These are phyloP conservation scores for Drosophila mayri DNA, from an alignment of 1,140 invertebrate species.

Conservation along the genomic window DNA sequence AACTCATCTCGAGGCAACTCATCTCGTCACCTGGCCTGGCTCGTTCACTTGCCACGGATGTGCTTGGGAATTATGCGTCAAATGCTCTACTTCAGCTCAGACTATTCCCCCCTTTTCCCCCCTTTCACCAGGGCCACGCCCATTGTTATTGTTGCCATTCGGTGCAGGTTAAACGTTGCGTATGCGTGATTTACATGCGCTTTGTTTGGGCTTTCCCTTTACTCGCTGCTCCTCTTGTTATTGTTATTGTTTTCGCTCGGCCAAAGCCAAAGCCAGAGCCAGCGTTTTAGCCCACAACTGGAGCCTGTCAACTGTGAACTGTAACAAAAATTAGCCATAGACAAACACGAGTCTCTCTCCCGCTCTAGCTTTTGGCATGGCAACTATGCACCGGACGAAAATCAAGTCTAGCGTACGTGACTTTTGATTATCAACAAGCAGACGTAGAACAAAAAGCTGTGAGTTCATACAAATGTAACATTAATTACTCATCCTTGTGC, in stretches of 20 bases:
- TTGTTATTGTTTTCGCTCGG: conserved; percentile 72
- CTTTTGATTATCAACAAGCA: conserved; percentile 10
- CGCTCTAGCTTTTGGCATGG: background rate
- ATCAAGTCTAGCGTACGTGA: conserved; percentile 10
- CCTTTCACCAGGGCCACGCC: background rate
- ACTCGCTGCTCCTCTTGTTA: conserved; percentile 24
- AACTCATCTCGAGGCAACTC: conserved; percentile 38
- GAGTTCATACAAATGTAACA: background rate
- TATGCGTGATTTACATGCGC: conserved; percentile 77
- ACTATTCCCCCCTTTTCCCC: conserved; percentile 6
- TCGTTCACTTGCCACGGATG: conserved; percentile 47
- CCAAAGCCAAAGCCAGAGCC: conserved; percentile 57
- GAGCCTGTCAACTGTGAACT: conserved; percentile 60
- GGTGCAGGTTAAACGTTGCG: conserved; percentile 72
- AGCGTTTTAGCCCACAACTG: conserved; percentile 14
- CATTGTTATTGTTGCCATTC: conserved; percentile 68
- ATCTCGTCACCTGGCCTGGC: conserved; percentile 37
- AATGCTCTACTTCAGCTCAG: conserved; percentile 64
- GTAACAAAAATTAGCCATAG: conserved; percentile 65
- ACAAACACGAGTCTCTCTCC: conserved; percentile 25
- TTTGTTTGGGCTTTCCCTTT: conserved; percentile 64
- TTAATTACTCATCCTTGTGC: background rate
- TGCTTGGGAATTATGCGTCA: conserved; percentile 70
- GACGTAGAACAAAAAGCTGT: background rate
- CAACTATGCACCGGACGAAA: conserved; percentile 28